Conservation (phyloP, 30 jellyfish, hydroid and myxozoan species). For the Nemopilema nomurai region DNA sequence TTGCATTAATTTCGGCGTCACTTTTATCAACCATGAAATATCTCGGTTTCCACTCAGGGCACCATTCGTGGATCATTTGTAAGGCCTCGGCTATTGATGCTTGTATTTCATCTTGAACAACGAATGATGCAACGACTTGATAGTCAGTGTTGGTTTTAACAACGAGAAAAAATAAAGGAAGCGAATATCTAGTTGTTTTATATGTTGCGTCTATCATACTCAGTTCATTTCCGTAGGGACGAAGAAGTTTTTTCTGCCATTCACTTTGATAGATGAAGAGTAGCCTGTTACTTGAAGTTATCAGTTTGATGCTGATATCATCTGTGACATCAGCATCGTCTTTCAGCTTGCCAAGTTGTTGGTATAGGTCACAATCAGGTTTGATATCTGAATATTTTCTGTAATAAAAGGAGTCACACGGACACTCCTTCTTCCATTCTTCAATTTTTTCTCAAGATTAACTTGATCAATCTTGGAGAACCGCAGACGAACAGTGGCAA, state of each 20-base stretch:
- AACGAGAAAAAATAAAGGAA: conserved; percentile 69
- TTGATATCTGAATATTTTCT: conserved; percentile 24
- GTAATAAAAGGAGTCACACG: conserved; percentile 22
- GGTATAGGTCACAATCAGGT: conserved; percentile 34
- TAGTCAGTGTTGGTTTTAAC: conserved; percentile 89
- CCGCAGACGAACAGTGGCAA: conserved; percentile 24
- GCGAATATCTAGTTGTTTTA: conserved; percentile 60
- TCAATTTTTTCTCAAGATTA: conserved; percentile 38
- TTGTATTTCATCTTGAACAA: conserved; percentile 50
- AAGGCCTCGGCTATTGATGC: conserved; percentile 68
- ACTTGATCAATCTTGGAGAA: conserved; percentile 35
- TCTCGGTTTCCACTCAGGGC: conserved; percentile 69
- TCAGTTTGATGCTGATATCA: conserved; percentile 26
- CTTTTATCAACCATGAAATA: conserved; percentile 49
- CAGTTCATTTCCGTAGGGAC: conserved; percentile 61
- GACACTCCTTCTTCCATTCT: conserved; percentile 40
- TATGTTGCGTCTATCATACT: conserved; percentile 67
- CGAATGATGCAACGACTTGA: conserved; percentile 77
- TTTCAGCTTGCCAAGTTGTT: conserved; percentile 16
- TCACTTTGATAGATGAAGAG: conserved; percentile 71
- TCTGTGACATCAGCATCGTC: conserved; percentile 47
- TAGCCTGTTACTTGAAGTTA: conserved; percentile 37
- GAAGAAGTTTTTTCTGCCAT: conserved; percentile 64
- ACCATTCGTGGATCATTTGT: conserved; percentile 55
- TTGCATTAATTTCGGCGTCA: conserved; percentile 63